phyloP scores from a whole-genome alignment of 2,797 vertebrate species.

The Takifugu ocellatus region DNA sequence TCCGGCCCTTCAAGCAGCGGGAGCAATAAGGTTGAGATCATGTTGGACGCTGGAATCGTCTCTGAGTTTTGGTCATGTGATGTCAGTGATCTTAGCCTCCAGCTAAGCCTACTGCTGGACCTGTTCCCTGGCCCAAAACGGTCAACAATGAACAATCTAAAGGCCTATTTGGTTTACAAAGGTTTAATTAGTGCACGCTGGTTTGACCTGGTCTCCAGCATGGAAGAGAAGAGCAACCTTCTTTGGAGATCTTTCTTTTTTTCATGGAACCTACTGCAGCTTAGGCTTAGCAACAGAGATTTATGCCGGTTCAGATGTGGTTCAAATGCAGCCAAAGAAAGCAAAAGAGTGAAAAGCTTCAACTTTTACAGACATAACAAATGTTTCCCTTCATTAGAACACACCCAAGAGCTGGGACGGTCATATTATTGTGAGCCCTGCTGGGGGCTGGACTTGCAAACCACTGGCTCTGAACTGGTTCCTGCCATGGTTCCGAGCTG shows the following conservation, averaged over 20 bases:
- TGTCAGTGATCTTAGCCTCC: too few relatives aligned
- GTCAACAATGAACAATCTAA: slow-evolving; percentile 1
- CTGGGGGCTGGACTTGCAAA: slow-evolving; percentile 6
- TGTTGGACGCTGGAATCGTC: too few relatives aligned
- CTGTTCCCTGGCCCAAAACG: not conserved
- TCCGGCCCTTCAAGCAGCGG: too few relatives aligned
- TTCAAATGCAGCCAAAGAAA: slow-evolving; percentile 19
- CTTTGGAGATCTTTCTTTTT: slow-evolving; percentile 7
- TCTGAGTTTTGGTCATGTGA: too few relatives aligned
- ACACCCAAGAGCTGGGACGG: not conserved
- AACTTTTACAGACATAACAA: slow-evolving; percentile 6
- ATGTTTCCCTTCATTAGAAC: not conserved
- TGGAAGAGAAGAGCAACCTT: not conserved
- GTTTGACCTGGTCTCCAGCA: slow-evolving; percentile 8
- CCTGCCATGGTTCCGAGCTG: not conserved
- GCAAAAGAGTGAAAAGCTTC: slow-evolving; percentile 7
- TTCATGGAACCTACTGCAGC: slow-evolving; percentile 4
- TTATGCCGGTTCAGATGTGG: not conserved
- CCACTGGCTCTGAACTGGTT: slow-evolving; percentile 2
- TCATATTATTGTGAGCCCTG: not conserved
- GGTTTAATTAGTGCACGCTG: slow-evolving; percentile 4
- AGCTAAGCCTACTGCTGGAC: slow-evolving; percentile 10
- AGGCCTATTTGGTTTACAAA: not conserved
- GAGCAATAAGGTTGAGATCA: too few relatives aligned
- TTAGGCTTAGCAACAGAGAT: slow-evolving; percentile 7